Percentiles rank a stretch among this genome's conserved stretches.
Conservation (phyloP, 2,797 vertebrate genomes). For the Cirrhinus mrigala region DNA sequence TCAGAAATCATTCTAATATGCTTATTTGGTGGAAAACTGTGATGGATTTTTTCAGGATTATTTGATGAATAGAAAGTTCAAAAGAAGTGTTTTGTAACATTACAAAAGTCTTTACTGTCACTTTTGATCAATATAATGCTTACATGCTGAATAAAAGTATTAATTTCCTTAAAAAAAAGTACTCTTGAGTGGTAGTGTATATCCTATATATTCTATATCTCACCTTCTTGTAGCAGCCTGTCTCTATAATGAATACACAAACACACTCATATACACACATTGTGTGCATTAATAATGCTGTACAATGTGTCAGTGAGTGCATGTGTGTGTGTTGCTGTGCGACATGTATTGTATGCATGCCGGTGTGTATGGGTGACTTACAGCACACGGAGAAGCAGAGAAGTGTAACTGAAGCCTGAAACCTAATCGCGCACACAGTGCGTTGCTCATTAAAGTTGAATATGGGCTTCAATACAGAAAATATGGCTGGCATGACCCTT, state of each 20-base stretch:
- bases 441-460: constrained; percentile 83
- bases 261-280: constrained; percentile 14
- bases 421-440: constrained; percentile 74
- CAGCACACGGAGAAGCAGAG: constrained; percentile 49
- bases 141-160: neutral
- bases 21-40: neutral
- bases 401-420: constrained; percentile 78
- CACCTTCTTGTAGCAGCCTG: neutral
- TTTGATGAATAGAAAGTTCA: neutral
- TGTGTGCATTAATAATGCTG: neutral
- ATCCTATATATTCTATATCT: neutral
- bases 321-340: constrained; percentile 28
- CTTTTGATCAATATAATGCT: neutral
- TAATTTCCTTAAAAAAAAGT: neutral
- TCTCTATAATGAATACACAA: constrained; percentile 18
- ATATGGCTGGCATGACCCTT: constrained; percentile 49
- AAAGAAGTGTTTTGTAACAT: neutral
- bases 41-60: neutral
- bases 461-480: constrained; percentile 66
- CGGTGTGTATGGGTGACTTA: constrained; percentile 45
- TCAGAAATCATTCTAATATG: neutral
- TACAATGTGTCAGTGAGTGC: neutral
- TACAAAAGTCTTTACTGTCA: neutral
- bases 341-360: constrained; percentile 42
- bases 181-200: neutral